Evolutionary conservation across 2,888 invertebrate species (phyloP).

Genomic region (Ormyrus labotus): DNA sequence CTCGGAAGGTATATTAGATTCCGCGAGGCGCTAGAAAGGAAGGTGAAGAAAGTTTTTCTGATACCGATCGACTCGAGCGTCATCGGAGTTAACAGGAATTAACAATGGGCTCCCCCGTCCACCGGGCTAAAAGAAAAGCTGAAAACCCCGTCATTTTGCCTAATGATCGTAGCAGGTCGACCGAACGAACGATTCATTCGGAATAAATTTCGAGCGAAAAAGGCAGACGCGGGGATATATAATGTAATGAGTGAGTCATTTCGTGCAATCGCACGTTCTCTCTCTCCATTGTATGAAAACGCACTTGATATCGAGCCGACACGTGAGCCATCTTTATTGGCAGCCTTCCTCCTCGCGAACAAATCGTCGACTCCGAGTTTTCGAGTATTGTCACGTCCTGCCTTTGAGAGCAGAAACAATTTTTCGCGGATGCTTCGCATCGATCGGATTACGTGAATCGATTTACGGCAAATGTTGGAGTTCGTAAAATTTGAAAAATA

Average conservation of each 20-base stretch:
- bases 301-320: neutral
- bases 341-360: neutral
- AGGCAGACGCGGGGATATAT: too few species aligned
- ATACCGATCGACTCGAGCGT: neutral
- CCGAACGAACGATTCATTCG: too few species aligned
- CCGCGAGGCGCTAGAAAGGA: neutral
- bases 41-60: neutral
- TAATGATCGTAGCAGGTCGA: too few species aligned
- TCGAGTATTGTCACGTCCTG: slow-evolving; percentile 12
- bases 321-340: slow-evolving; percentile 35
- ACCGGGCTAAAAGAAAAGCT: too few species aligned
- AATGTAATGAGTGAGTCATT: neutral
- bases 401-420: neutral
- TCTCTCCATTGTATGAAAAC: neutral
- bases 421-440: neutral
- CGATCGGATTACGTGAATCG: too few species aligned
- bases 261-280: slow-evolving; percentile 15
- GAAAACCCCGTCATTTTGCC: too few species aligned
- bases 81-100: neutral
- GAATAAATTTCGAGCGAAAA: too few species aligned
- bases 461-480: too few species aligned
- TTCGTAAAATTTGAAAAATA: too few species aligned
- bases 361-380: neutral
- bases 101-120: neutral
- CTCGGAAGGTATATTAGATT: too few species aligned